These are phyloP conservation scores for Rhynchomys soricoides DNA, from an alignment of 2,113 vertebrate genomes.

Conservation along the genomic window DNA sequence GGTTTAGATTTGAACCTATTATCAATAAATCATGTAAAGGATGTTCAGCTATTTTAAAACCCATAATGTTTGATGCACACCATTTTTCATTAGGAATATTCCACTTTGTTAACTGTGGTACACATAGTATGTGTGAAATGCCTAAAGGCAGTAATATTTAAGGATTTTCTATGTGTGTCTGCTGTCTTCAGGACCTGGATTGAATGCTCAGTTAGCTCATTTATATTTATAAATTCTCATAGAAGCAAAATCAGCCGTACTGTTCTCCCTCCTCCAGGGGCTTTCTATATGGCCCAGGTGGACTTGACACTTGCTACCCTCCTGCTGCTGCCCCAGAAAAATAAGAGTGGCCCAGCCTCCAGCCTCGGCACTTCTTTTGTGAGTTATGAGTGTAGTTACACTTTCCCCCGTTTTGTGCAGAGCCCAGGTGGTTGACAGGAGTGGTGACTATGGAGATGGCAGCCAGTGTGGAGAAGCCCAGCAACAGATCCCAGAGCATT, in stretches of 20 bases:
- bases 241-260: background rate
- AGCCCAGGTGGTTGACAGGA: background rate
- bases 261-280: background rate
- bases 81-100: background rate
- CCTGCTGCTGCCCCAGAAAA: background rate
- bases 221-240: background rate
- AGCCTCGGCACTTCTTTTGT: background rate
- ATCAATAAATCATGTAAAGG: background rate
- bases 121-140: background rate
- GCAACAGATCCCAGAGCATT: background rate
- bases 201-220: background rate
- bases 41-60: background rate
- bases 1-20: background rate
- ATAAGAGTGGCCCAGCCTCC: accelerated
- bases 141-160: background rate
- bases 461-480: background rate
- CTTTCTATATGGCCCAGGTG: background rate
- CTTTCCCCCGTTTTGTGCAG: background rate
- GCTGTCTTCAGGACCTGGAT: background rate
- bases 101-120: background rate
- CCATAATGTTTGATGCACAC: background rate
- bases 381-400: background rate
- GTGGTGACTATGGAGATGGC: background rate
- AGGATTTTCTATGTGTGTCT: background rate
- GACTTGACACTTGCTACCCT: background rate